These are phyloP conservation scores for Fragum fragum DNA, from an alignment of 2,888 invertebrate genomes.

Conservation along the genomic window DNA sequence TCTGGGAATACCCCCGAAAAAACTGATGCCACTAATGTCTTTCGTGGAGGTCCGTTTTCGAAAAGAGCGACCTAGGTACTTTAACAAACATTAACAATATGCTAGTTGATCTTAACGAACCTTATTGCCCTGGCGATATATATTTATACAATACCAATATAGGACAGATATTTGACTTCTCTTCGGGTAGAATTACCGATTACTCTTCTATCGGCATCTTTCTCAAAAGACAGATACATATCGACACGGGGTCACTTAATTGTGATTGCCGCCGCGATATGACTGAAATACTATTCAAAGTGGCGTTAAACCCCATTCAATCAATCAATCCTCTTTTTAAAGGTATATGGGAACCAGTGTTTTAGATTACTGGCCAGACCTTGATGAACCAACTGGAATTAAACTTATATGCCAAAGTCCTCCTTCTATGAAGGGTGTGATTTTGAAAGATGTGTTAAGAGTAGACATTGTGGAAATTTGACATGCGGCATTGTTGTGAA, in stretches of 20 bases:
- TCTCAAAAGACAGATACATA: constrained; percentile 17
- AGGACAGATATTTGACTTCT: constrained; percentile 39
- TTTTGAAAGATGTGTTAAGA: not conserved
- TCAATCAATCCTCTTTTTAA: not conserved
- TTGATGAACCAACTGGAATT: not conserved
- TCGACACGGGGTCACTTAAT: not conserved
- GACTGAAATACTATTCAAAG: too few species aligned
- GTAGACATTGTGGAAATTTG: constrained; percentile 28
- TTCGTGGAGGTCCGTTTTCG: constrained; percentile 39
- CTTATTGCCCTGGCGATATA: constrained; percentile 40
- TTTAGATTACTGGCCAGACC: constrained; percentile 8
- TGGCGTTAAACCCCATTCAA: too few species aligned
- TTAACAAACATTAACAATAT: constrained; percentile 10
- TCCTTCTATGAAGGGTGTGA: not conserved
- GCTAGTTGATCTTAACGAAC: not conserved
- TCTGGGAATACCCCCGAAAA: constrained; percentile 35
- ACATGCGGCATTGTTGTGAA: constrained; percentile 39
- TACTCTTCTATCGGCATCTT: constrained; percentile 9
- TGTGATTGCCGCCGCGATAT: too few species aligned
- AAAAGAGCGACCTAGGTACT: constrained; percentile 20
- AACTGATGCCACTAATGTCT: constrained; percentile 41
- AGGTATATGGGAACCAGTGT: constrained; percentile 4
- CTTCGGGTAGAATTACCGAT: constrained; percentile 7
- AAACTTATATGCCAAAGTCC: constrained; percentile 2
- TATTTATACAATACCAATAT: constrained; percentile 15